phyloP scores from a whole-genome alignment of 1,140 invertebrate species.

The Pogonus chalceus region DNA sequence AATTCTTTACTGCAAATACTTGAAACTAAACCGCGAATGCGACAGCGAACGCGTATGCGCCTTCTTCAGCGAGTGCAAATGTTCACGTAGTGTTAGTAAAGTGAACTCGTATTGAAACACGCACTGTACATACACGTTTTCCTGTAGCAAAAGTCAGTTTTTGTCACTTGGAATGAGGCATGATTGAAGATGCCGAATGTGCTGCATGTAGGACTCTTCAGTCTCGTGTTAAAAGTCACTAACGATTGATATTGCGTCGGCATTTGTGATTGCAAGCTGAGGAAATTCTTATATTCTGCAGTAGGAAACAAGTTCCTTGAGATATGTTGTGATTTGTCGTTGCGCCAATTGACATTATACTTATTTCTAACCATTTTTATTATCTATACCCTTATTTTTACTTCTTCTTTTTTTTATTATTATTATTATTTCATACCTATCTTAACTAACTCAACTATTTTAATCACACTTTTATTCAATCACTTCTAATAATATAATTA shows the following conservation, averaged over 20 bases:
- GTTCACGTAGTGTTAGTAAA: not conserved
- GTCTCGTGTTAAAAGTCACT: not conserved
- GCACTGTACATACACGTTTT: not conserved
- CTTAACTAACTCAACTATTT: too few species aligned
- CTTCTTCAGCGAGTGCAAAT: not conserved
- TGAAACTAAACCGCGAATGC: too few species aligned
- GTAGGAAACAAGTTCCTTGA: not conserved
- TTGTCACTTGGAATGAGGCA: not conserved
- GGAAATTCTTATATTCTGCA: not conserved
- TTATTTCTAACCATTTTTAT: not conserved
- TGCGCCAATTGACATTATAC: not conserved
- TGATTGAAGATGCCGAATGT: not conserved
- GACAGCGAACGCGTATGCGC: not conserved
- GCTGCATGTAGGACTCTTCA: not conserved
- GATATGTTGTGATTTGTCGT: not conserved
- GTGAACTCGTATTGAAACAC: not conserved
- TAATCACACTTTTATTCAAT: too few species aligned
- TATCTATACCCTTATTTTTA: not conserved
- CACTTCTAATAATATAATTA: too few species aligned
- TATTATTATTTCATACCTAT: not conserved
- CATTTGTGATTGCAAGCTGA: not conserved
- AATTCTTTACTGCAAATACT: not conserved
- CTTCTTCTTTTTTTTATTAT: not conserved
- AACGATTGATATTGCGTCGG: not conserved
- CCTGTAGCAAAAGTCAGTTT: not conserved